phyloP scores from a whole-genome alignment of 92 coral and sea anemone species.

The Porites lobata region DNA sequence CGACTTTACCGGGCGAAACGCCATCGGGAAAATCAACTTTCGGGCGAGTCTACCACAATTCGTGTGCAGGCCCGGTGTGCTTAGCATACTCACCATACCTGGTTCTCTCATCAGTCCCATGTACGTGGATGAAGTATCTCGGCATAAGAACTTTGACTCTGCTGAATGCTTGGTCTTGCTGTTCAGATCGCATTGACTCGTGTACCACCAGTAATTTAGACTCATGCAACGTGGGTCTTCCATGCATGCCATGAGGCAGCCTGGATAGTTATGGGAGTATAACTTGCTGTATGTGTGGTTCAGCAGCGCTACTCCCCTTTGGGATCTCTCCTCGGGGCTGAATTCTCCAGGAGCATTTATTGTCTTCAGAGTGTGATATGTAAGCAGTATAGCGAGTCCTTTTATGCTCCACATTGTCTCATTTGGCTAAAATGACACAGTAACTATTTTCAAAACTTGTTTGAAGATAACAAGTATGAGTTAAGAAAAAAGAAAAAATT shows the following conservation, averaged over 20 bases:
- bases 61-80: too few relatives aligned
- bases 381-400: too few relatives aligned
- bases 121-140: slow-evolving; percentile 2
- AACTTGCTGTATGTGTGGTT: slow-evolving; percentile 17
- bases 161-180: slow-evolving; percentile 10
- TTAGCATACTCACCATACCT: not conserved
- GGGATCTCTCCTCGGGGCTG: slow-evolving; percentile 9
- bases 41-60: too few relatives aligned
- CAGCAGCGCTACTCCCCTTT: slow-evolving; percentile 7
- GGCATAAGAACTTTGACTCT: not conserved
- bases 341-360: too few relatives aligned
- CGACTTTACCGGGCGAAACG: too few relatives aligned
- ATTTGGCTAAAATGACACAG: too few relatives aligned
- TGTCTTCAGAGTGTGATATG: too few relatives aligned
- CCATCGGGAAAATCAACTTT: too few relatives aligned
- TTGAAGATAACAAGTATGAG: too few relatives aligned
- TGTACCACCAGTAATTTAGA: slow-evolving; percentile 27
- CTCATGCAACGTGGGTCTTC: slow-evolving; percentile 15
- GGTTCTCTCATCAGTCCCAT: slow-evolving; percentile 36
- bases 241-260: slow-evolving; percentile 22
- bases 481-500: too few relatives aligned
- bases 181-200: slow-evolving; percentile 11
- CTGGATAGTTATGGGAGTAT: slow-evolving; percentile 5
- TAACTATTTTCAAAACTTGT: too few relatives aligned
- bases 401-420: too few relatives aligned